A percentile compares a stretch with the other conserved stretches of the same genome.
phyloP scores from a whole-genome alignment of 2,797 vertebrate species.

The Urocyon cinereoargenteus region DNA sequence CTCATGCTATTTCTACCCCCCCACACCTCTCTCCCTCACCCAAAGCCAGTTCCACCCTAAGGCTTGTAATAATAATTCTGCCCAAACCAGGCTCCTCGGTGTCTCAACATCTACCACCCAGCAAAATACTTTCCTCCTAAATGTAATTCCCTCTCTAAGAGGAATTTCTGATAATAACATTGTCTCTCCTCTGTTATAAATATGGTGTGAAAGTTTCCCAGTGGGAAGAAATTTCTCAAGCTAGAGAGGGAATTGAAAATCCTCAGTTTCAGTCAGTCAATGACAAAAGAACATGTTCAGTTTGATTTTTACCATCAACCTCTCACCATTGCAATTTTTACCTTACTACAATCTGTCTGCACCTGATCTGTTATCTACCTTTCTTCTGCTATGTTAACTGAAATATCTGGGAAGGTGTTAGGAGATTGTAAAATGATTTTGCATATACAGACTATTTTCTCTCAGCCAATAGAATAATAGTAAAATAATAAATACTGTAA shows the following conservation, averaged over 20 bases:
- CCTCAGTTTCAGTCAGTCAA: neutral
- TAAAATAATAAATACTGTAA: neutral
- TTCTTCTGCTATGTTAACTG: neutral
- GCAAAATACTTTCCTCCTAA: neutral
- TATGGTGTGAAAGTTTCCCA: neutral
- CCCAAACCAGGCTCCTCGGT: neutral
- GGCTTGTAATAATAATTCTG: neutral
- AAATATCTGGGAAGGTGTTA: neutral
- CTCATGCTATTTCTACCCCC: neutral
- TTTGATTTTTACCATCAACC: neutral
- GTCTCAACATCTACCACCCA: neutral
- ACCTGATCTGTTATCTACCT: neutral
- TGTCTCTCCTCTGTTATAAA: neutral
- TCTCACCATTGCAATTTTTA: neutral
- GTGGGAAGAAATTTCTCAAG: constrained; percentile 20
- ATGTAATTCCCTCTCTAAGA: neutral
- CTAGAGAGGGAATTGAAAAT: constrained; percentile 14
- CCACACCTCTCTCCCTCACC: neutral
- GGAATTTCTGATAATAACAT: neutral
- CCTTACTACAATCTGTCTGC: neutral
- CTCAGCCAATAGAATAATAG: neutral
- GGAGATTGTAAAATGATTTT: neutral
- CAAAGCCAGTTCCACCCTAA: neutral
- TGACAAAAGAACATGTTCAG: neutral
- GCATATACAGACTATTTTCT: neutral